phyloP scores from a whole-genome alignment of 2,797 vertebrate genomes.

The Lagocephalus sceleratus region DNA sequence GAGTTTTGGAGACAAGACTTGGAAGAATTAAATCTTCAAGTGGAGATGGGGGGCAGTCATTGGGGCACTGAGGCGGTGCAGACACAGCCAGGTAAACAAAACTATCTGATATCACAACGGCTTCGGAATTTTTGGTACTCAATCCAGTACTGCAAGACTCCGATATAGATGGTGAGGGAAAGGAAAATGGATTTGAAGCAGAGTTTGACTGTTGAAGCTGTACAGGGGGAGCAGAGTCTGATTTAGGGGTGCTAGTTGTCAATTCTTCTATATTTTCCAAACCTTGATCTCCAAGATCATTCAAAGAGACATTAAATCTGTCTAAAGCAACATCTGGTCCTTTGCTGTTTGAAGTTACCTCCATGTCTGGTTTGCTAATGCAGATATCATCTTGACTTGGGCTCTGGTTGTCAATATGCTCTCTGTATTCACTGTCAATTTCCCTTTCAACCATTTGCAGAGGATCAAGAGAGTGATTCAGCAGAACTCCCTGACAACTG shows the following conservation, averaged over 20 bases:
- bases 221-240: slow-evolving; percentile 29
- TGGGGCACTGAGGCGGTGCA: slow-evolving; percentile 59
- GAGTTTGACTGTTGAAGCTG: slow-evolving; percentile 26
- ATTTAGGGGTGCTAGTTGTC: slow-evolving; percentile 57
- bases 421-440: slow-evolving; percentile 46
- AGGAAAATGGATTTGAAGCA: slow-evolving; percentile 37
- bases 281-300: slow-evolving; percentile 35
- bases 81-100: slow-evolving; percentile 82
- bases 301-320: slow-evolving; percentile 26
- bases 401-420: slow-evolving; percentile 53
- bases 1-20: slow-evolving; percentile 70
- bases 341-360: slow-evolving; percentile 47
- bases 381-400: slow-evolving; percentile 54
- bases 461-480: slow-evolving; percentile 48
- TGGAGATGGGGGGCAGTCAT: slow-evolving; percentile 71
- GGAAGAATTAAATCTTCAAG: slow-evolving; percentile 66
- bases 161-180: slow-evolving; percentile 31
- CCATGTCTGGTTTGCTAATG: slow-evolving; percentile 20
- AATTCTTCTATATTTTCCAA: slow-evolving; percentile 32
- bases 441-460: slow-evolving; percentile 33
- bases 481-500: slow-evolving; percentile 41
- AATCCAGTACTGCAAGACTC: slow-evolving; percentile 48
- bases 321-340: slow-evolving; percentile 44
- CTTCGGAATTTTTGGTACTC: slow-evolving; percentile 59
- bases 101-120: slow-evolving; percentile 77